phyloP scores from a whole-genome alignment of 2,797 vertebrate genomes.

The Holocentrus rufus region DNA sequence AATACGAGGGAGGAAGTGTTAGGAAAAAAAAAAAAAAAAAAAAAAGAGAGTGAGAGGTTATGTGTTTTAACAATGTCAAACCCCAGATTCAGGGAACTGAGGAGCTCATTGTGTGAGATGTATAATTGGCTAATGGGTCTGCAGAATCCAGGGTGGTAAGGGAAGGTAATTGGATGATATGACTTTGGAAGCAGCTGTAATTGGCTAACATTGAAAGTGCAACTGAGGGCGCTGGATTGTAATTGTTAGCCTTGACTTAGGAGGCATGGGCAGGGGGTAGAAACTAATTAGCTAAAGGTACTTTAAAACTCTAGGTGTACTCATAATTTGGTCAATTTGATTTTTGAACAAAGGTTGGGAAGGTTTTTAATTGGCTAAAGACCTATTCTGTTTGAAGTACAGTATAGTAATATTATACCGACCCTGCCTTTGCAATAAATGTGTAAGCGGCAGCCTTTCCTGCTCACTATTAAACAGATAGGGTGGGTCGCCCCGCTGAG shows the following conservation, averaged over 20 bases:
- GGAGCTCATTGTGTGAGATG: conserved; percentile 22
- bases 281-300: conserved; percentile 55
- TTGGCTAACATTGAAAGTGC: conserved; percentile 55
- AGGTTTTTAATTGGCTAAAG: conserved; percentile 59
- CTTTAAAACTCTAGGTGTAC: conserved; percentile 52
- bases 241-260: conserved; percentile 59
- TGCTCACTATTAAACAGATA: conserved; percentile 4
- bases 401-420: background rate
- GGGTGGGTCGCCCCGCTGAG: conserved; percentile 14
- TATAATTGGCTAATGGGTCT: conserved; percentile 54
- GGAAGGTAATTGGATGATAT: conserved; percentile 56
- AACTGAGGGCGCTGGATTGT: conserved; percentile 30
- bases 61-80: conserved; percentile 23
- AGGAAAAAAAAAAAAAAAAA: background rate
- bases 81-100: conserved; percentile 10
- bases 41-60: background rate
- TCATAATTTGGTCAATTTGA: conserved; percentile 50
- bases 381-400: conserved; percentile 21
- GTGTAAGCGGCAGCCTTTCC: conserved; percentile 5
- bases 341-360: conserved; percentile 50
- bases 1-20: conserved; percentile 34
- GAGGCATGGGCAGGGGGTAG: conserved; percentile 36
- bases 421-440: conserved; percentile 26
- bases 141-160: conserved; percentile 29
- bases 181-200: conserved; percentile 63